Evolutionary conservation across 2,888 invertebrate species (phyloP), one percentile per base, ranked within the genome.

Genomic region (Trissolcus japonicus): DNA sequence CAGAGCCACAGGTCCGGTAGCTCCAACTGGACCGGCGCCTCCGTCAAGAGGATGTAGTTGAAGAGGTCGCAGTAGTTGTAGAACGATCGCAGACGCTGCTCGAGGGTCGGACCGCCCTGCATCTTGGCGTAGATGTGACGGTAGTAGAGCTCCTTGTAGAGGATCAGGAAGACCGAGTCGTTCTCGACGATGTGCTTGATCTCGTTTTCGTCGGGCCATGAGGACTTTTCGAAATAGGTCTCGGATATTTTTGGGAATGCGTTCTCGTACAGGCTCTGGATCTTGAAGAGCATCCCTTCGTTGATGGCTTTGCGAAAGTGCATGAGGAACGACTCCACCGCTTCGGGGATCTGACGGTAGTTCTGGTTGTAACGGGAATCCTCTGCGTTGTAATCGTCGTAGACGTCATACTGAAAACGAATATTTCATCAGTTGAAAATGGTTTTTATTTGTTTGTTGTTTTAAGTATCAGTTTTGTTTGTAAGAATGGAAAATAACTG

Each of bases 1-100:
- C 99, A 99, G 35, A 99, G 91, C 99, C 99, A 99, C 86, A 98
- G 95, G 90, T 99, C 98, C 11, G 99, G 99, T 71, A 99, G 90
- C 87, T 97, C 97, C 61, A 98, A 90, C 2, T 94, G 93, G 0
- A 98, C 96, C 0, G 98, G 98, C 40, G 94, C 94, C 80, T 95
- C 94, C 0, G 96, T 94, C 83, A 96, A 95, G 76, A 99, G 91
- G 82, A 99, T 98, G 85, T 96, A 95, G 90, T 99, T 98, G 91
- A 99, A 99, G 65, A 99, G 92, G 86, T 97, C 96, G 90, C 99
- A 99, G 88, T 99, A 99, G 90, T 99, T 99, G 90, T 94, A 97
- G 89, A 98, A 99, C 0, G 98, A 98, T 84, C 95, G 95, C 88
- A 97, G 95, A 66, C 99, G 93, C 86, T 99, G 97, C 66, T 97